These are phyloP conservation scores for Thamnaconus septentrionalis DNA, from an alignment of 2,113 vertebrate species.

Conservation along the genomic window DNA sequence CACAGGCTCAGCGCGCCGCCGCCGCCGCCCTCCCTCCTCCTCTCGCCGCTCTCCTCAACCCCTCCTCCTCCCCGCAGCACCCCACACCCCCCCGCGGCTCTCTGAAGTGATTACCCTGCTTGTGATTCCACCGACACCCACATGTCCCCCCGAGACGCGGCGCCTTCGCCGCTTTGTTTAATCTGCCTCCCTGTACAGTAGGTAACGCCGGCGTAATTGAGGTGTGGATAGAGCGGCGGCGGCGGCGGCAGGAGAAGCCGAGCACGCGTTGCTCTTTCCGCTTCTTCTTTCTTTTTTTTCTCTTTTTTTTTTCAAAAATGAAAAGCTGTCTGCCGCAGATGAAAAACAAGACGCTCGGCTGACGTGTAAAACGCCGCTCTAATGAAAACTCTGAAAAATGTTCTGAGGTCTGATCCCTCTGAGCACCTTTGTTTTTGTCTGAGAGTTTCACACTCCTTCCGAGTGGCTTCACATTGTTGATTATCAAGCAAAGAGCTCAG, in stretches of 20 bases:
- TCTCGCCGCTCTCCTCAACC: constrained; percentile 29
- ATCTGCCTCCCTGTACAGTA: constrained; percentile 73
- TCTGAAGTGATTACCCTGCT: constrained; percentile 79
- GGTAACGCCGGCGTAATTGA: constrained; percentile 70
- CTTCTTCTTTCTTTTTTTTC: neutral
- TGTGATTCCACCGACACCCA: constrained; percentile 75
- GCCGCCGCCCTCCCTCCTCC: constrained; percentile 45
- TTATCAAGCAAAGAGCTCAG: no score
- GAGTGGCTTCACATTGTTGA: no score
- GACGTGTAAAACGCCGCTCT: constrained; percentile 23
- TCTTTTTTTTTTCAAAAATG: neutral
- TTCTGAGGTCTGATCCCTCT: neutral
- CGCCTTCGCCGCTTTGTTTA: constrained; percentile 72
- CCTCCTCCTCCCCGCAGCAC: neutral
- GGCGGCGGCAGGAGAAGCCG: constrained; percentile 60
- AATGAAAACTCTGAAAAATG: constrained; percentile 12
- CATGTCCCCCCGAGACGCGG: constrained; percentile 66
- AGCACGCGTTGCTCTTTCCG: constrained; percentile 35
- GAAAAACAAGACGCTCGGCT: constrained; percentile 29
- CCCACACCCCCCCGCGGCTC: constrained; percentile 47
- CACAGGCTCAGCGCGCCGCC: constrained; percentile 59
- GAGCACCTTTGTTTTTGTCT: no score
- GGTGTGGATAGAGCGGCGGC: constrained; percentile 65
- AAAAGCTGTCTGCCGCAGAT: constrained; percentile 36
- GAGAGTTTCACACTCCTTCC: no score